A percentile compares a stretch with the other conserved stretches of the same genome.
These are phyloP conservation scores for Autographa pulchrina DNA, from an alignment of 2,888 invertebrate genomes.

Conservation along the genomic window DNA sequence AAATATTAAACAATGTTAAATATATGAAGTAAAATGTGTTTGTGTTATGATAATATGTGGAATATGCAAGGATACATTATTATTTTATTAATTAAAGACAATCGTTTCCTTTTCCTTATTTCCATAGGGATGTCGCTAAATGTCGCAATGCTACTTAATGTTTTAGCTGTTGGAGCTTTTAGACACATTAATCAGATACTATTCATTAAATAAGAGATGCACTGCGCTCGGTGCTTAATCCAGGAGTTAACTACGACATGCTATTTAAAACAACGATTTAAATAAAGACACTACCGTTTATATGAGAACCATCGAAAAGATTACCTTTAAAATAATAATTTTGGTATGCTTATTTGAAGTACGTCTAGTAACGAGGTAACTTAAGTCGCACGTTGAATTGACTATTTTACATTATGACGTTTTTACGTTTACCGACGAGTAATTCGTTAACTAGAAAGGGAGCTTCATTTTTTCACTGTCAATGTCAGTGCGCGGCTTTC, in stretches of 20 bases:
- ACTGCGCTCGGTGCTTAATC: conserved; percentile 2
- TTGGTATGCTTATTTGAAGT: too few relatives aligned
- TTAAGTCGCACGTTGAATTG: too few relatives aligned
- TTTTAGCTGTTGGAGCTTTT: neutral
- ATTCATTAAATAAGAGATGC: conserved; percentile 3
- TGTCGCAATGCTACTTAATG: too few relatives aligned
- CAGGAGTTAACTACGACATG: neutral
- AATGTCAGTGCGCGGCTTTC: neutral
- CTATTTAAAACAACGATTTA: neutral
- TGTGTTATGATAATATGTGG: too few relatives aligned
- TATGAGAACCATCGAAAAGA: neutral
- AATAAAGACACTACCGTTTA: neutral
- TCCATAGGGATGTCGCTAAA: neutral
- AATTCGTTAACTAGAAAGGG: neutral
- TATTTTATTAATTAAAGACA: neutral
- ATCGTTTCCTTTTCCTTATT: neutral
- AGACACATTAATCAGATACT: neutral
- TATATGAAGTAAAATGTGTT: too few relatives aligned
- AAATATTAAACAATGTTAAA: too few relatives aligned
- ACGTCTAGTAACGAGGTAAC: too few relatives aligned
- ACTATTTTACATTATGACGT: too few relatives aligned
- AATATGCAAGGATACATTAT: neutral
- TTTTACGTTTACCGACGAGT: neutral
- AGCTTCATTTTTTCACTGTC: neutral
- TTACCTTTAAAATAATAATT: too few relatives aligned